Percentiles rank a stretch among this genome's conserved stretches.
Evolutionary conservation across 2,797 vertebrate genomes (phyloP).

Genomic region (Orientallactaga sibirica): DNA sequence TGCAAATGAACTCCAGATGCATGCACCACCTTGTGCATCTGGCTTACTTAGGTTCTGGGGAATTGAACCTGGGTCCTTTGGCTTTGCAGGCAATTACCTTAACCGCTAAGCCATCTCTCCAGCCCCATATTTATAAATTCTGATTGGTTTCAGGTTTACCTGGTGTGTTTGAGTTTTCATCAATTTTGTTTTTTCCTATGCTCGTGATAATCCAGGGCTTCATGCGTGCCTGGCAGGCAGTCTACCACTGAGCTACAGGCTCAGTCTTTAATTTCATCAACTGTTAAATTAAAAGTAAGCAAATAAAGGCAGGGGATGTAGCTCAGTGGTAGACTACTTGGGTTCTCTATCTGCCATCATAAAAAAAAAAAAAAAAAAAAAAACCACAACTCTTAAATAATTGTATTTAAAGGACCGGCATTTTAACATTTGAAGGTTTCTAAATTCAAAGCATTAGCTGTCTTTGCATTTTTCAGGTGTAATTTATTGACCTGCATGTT

Average conservation of each 20-base stretch:
- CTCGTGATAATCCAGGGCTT: neutral
- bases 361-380: too few relatives aligned
- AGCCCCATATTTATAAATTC: neutral
- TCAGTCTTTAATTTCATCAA: constrained; percentile 41
- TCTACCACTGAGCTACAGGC: neutral
- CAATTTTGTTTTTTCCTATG: neutral
- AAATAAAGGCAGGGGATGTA: neutral
- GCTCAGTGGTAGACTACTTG: neutral
- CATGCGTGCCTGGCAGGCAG: neutral
- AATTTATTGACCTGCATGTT: constrained; percentile 28
- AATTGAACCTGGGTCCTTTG: too few relatives aligned
- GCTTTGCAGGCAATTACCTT: too few relatives aligned
- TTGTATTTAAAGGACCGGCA: constrained; percentile 21
- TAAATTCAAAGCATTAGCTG: constrained; percentile 60
- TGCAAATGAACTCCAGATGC: too few relatives aligned
- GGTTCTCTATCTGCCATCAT: too few relatives aligned
- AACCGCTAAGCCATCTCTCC: too few relatives aligned
- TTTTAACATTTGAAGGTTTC: constrained; percentile 55
- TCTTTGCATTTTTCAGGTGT: constrained; percentile 29
- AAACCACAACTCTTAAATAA: neutral
- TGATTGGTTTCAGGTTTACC: constrained; percentile 55
- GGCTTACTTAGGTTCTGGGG: too few relatives aligned
- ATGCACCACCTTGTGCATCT: too few relatives aligned
- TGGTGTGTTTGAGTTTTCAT: constrained; percentile 12
- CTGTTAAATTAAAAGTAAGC: constrained; percentile 50